Evolutionary conservation across 2,797 vertebrate species (phyloP), one percentile per base, ranked within the genome.

Genomic region (Brachyalestes nurse): DNA sequence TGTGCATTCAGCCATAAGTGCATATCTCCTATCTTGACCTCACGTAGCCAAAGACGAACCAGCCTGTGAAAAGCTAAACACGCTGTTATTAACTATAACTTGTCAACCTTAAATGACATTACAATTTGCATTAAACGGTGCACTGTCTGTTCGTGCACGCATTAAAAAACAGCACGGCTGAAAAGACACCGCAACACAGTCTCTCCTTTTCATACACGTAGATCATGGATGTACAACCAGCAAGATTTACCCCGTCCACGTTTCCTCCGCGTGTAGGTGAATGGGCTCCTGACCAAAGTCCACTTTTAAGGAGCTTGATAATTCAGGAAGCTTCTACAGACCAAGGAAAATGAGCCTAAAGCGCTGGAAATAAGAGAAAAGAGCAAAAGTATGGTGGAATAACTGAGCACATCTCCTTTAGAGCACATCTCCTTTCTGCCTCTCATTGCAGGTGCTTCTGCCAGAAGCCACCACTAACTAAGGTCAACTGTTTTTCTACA

Each of bases 261-360:
- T 58, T 38, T 60, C 72, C 28, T 40, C 17, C 21, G 55, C 45
- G 71, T 72, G 53, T 6, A 9, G 10, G 61, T 67, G 23, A 78
- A 81, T 72, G 94, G 16, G 70, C 64, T 66, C 4, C 60, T 77
- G 82, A 60, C 53, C 85, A 86, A 84, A 83, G 85, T 86, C 72
- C 85, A 77, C 21, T 0, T 67, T 82, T 82, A 77, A 55, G 77
- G 77, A 78, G 71, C 70, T 25, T 61, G 45, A 57, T 21, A 13
- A 21, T 82, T 75, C 78, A 72, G 78, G 81, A 86, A 81, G 58
- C 75, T 62, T 73, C 62, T 61, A 7, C n/a, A 60, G 25, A 67
- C n/a, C 34, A 77, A n/a, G 14, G 0, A 25, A 23, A 28, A 67
- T 5, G n/a, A 14, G 34, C 53, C n/a, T 40, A 38, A 51, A 73